phyloP scores from a whole-genome alignment of 2,797 vertebrate genomes.

The Lithobates pipiens region DNA sequence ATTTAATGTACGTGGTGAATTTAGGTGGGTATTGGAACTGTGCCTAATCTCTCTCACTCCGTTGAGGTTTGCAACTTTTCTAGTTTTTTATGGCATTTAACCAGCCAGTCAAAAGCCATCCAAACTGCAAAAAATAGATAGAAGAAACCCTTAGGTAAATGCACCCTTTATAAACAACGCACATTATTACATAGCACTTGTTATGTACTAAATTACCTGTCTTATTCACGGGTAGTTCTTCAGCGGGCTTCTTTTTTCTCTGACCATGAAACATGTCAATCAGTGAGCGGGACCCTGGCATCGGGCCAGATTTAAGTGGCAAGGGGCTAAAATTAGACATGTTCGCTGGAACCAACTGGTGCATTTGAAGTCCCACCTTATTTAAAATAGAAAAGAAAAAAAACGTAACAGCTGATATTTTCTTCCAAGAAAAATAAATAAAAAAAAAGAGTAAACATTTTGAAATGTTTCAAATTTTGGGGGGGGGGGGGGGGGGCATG shows the following conservation, averaged over 20 bases:
- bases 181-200: not conserved
- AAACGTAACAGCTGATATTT: too few relatives aligned
- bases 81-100: too few relatives aligned
- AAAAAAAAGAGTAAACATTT: not conserved
- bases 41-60: too few relatives aligned
- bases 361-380: conserved; percentile 91
- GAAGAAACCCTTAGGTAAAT: too few relatives aligned
- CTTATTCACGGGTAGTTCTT: conserved; percentile 72
- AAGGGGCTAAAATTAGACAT: conserved; percentile 67
- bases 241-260: conserved; percentile 70
- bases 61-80: too few relatives aligned
- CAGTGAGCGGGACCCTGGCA: conserved; percentile 80
- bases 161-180: too few relatives aligned
- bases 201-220: conserved; percentile 65
- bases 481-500: too few relatives aligned
- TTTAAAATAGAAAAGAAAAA: conserved; percentile 52
- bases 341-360: conserved; percentile 83
- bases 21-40: too few relatives aligned
- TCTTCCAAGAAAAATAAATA: too few relatives aligned
- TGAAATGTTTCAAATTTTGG: not conserved
- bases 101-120: too few relatives aligned
- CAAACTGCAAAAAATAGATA: too few relatives aligned
- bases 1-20: too few relatives aligned
- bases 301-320: conserved; percentile 66
- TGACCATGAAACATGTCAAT: conserved; percentile 85